Evolutionary conservation across 2,797 vertebrate species (phyloP).

Genomic region (Mallotus villosus): DNA sequence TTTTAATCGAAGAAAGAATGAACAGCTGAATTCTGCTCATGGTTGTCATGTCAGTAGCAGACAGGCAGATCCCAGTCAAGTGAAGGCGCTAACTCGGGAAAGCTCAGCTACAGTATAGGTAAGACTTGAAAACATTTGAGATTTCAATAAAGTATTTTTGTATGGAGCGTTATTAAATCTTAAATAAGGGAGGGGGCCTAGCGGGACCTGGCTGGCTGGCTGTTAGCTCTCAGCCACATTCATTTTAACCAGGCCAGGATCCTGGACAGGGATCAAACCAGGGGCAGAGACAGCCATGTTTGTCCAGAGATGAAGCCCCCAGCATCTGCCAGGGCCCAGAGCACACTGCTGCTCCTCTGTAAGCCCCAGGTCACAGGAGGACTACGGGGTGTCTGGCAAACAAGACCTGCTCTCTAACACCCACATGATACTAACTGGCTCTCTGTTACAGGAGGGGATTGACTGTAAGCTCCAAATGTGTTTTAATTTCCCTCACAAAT

Average conservation of each 20-base stretch:
- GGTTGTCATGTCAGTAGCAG: no score
- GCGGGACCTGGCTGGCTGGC: background rate
- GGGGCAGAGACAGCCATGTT: slow-evolving; percentile 36
- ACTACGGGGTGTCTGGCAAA: slow-evolving; percentile 5
- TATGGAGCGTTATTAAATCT: background rate
- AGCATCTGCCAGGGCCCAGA: slow-evolving; percentile 3
- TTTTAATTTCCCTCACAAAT: slow-evolving; percentile 9
- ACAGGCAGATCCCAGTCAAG: background rate
- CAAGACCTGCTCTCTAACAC: slow-evolving; percentile 5
- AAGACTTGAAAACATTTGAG: no score
- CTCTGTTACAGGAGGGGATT: background rate
- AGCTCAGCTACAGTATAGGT: no score
- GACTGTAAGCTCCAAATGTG: background rate
- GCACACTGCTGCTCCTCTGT: slow-evolving; percentile 6
- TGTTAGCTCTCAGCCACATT: slow-evolving; percentile 1
- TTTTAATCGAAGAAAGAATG: no score
- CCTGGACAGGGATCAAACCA: slow-evolving; percentile 41
- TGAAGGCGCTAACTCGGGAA: background rate
- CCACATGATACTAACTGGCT: background rate
- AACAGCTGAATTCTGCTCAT: no score
- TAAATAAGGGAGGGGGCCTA: slow-evolving; percentile 1
- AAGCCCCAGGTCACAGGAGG: slow-evolving; percentile 2
- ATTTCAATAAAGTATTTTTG: background rate
- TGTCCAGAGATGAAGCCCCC: slow-evolving; percentile 34
- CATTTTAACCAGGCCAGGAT: slow-evolving; percentile 33